phyloP scores from a whole-genome alignment of 2,888 invertebrate genomes.

The Xiphydria camelus region DNA sequence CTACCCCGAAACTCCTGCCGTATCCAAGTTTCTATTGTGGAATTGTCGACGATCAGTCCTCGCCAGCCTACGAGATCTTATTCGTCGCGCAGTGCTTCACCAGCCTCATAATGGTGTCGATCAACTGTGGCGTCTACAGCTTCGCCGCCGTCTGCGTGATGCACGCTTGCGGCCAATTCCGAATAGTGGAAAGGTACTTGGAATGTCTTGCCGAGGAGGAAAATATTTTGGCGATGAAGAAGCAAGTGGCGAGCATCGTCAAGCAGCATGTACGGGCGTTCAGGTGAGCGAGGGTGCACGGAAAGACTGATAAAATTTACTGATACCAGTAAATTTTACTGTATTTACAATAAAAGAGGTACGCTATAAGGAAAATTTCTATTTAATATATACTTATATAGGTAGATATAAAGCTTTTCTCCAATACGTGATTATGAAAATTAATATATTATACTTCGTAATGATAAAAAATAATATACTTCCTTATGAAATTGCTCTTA shows the following conservation, averaged over 20 bases:
- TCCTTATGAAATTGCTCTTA: no score
- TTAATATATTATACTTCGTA: no score
- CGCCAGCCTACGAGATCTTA: constrained; percentile 43
- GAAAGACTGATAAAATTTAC: no score
- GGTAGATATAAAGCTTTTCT: no score
- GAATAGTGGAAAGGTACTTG: constrained; percentile 33
- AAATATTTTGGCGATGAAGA: neutral
- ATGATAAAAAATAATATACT: no score
- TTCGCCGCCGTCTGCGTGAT: constrained; percentile 44
- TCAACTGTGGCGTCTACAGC: constrained; percentile 43
- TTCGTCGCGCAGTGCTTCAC: constrained; percentile 39
- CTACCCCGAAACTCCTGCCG: neutral
- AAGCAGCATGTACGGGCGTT: constrained; percentile 38
- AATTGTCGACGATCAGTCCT: constrained; percentile 35
- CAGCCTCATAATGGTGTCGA: constrained; percentile 41
- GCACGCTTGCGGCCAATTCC: constrained; percentile 47
- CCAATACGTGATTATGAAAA: no score
- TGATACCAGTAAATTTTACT: no score
- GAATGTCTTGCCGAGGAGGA: constrained; percentile 23
- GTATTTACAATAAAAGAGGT: no score
- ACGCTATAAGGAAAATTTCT: no score
- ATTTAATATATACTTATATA: no score
- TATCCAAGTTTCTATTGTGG: constrained; percentile 33
- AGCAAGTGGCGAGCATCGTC: constrained; percentile 32
- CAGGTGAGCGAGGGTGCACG: no score